Evolutionary conservation across 2,113 vertebrate species (phyloP).

Genomic region (Vulpes lagopus): DNA sequence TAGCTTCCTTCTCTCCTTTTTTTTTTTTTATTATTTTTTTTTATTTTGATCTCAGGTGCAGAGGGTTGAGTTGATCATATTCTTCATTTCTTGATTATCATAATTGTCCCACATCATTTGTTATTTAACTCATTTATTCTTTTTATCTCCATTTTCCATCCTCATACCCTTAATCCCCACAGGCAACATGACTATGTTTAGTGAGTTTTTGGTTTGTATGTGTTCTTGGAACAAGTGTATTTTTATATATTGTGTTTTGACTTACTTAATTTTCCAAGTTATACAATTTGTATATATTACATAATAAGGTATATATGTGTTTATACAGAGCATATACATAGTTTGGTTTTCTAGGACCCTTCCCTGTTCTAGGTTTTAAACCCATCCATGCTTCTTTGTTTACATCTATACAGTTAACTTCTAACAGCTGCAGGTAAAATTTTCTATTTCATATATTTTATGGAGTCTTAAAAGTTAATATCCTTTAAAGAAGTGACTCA

Average conservation of each 20-base stretch:
- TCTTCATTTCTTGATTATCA: not conserved
- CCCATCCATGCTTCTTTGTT: not conserved
- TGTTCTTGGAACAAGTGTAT: not conserved
- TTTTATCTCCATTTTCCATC: not conserved
- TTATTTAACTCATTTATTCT: not conserved
- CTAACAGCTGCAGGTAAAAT: not conserved
- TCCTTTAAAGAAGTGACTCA: not conserved
- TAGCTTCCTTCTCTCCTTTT: not conserved
- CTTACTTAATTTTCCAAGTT: not conserved
- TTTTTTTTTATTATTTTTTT: not conserved
- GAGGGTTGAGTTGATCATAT: not conserved
- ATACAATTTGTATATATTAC: not conserved
- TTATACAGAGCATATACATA: not conserved
- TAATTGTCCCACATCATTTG: not conserved
- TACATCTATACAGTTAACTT: not conserved
- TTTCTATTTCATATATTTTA: constrained; percentile 24
- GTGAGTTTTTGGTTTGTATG: not conserved
- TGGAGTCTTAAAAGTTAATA: not conserved
- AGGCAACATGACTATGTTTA: not conserved
- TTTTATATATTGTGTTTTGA: not conserved
- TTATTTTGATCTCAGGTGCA: not conserved
- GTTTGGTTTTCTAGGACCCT: not conserved
- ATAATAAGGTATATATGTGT: not conserved
- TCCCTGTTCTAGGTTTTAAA: not conserved
- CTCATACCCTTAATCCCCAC: not conserved